These are phyloP conservation scores for Meliscaeva auricollis DNA, from an alignment of 2,888 invertebrate species.

Conservation along the genomic window DNA sequence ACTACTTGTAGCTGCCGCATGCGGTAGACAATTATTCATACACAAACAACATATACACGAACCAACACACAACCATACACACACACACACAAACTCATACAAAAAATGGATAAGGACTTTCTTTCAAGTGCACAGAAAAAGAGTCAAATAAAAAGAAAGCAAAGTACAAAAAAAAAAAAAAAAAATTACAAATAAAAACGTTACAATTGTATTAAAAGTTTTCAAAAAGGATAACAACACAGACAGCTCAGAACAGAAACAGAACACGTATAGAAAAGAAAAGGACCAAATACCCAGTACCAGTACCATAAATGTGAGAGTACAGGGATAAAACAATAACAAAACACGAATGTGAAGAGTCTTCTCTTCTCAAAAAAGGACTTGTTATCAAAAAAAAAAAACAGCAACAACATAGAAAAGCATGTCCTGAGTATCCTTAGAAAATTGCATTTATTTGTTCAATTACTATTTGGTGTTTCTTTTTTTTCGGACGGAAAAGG, in stretches of 20 bases:
- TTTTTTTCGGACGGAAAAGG: not conserved
- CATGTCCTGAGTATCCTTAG: slow-evolving; percentile 52
- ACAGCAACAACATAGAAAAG: not conserved
- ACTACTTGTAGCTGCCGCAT: slow-evolving; percentile 50
- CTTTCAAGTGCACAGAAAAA: slow-evolving; percentile 67
- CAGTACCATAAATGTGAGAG: slow-evolving; percentile 46
- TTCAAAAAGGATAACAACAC: slow-evolving; percentile 67
- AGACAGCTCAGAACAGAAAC: not conserved
- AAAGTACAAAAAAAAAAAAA: slow-evolving; percentile 12
- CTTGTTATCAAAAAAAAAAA: slow-evolving; percentile 39
- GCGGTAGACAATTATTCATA: slow-evolving; percentile 61
- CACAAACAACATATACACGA: slow-evolving; percentile 25
- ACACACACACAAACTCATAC: slow-evolving; percentile 34
- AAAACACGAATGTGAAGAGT: slow-evolving; percentile 61
- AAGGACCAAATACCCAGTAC: too few relatives aligned
- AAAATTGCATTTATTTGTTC: slow-evolving; percentile 75
- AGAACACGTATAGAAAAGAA: not conserved
- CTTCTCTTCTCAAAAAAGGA: slow-evolving; percentile 38
- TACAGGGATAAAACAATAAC: slow-evolving; percentile 57
- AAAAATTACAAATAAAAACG: slow-evolving; percentile 28
- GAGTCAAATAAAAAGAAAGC: slow-evolving; percentile 28
- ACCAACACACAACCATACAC: slow-evolving; percentile 31
- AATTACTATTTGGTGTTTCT: slow-evolving; percentile 45
- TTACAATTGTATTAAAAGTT: slow-evolving; percentile 70
- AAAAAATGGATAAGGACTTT: slow-evolving; percentile 41